Conservation (phyloP, 2,797 vertebrate species). For the Enteromius radiatus region DNA sequence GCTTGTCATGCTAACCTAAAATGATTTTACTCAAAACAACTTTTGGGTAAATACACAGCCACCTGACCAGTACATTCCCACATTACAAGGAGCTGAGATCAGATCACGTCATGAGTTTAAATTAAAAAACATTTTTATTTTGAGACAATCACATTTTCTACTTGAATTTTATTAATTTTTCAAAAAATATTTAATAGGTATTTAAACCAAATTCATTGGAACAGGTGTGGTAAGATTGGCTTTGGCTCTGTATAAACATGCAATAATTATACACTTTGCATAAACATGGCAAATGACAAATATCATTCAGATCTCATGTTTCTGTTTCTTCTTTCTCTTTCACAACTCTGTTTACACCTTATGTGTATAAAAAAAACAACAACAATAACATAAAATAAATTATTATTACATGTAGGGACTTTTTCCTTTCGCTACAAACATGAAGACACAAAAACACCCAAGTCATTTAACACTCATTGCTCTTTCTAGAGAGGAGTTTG, state of each 20-base stretch:
- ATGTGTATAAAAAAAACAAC: not conserved
- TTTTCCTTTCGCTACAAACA: not conserved
- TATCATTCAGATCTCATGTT: not conserved
- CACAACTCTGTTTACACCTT: not conserved
- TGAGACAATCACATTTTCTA: not conserved
- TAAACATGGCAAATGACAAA: constrained; percentile 15
- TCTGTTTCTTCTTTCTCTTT: not conserved
- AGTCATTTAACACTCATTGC: not conserved
- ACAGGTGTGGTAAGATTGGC: not conserved
- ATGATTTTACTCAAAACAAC: not conserved
- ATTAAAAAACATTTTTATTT: not conserved
- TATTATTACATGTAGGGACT: not conserved
- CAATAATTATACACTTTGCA: not conserved
- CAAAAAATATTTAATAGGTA: not conserved
- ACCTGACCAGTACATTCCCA: not conserved
- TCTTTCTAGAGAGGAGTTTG: not conserved
- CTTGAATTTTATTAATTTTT: not conserved
- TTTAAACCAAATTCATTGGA: not conserved
- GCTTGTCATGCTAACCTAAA: not conserved
- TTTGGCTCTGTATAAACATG: constrained; percentile 7
- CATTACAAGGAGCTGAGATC: not conserved
- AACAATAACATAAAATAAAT: constrained; percentile 15
- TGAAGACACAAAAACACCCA: not conserved
- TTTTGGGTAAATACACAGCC: not conserved
- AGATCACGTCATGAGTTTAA: not conserved